phyloP scores from a whole-genome alignment of 2,797 vertebrate species.

The Prunella strophiata region DNA sequence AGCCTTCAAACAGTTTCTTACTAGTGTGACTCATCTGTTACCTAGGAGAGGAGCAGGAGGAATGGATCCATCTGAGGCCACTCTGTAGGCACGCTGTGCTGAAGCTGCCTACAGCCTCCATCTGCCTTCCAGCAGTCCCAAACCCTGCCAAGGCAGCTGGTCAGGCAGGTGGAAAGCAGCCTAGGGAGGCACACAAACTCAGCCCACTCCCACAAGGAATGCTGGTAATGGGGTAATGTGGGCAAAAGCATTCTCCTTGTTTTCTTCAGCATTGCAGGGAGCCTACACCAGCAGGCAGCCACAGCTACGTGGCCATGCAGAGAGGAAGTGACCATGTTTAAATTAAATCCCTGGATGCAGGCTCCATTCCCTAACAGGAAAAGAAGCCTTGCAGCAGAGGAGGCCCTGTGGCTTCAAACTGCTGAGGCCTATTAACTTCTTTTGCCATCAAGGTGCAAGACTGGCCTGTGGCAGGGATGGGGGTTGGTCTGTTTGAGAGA shows the following conservation, averaged over 20 bases:
- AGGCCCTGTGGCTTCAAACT: not conserved
- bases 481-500: not conserved
- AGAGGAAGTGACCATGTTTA: not conserved
- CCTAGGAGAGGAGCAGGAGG: slow-evolving; percentile 54
- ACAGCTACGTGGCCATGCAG: not conserved
- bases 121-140: slow-evolving; percentile 35
- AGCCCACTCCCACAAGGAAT: not conserved
- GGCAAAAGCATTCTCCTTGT: not conserved
- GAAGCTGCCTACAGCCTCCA: slow-evolving; percentile 52
- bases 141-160: not conserved
- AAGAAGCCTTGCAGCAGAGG: not conserved
- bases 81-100: not conserved
- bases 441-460: not conserved
- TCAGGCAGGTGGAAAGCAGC: not conserved
- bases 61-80: slow-evolving; percentile 17
- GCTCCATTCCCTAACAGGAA: not conserved
- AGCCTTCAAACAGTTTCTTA: slow-evolving; percentile 27
- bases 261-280: not conserved
- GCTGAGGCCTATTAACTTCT: not conserved
- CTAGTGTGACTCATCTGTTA: slow-evolving; percentile 49
- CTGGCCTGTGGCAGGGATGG: not conserved
- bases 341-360: not conserved
- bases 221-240: not conserved
- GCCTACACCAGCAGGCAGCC: not conserved
- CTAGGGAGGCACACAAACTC: not conserved